Base-by-base conservation (phyloP, 2,888 invertebrate species). In the Myopa tessellatipennis region DNA sequence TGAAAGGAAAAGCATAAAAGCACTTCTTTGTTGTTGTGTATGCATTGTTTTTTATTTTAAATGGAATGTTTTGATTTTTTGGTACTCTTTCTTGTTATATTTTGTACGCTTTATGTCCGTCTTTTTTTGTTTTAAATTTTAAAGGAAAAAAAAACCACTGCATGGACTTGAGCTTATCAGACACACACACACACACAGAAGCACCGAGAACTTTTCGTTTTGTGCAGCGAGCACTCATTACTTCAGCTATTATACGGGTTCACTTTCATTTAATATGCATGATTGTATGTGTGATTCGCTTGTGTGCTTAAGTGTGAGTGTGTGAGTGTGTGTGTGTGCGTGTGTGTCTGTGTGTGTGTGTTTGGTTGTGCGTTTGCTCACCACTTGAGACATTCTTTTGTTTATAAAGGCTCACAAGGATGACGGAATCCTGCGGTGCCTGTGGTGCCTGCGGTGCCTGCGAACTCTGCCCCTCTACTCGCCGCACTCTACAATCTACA, bases 351-450 rank as follows among this genome's bases (percentile, higher is more conserved):
- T 61, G 52, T 18, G 34, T 3, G 26, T 50, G 65, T 10, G 55
- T 38, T 50, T 52, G 52, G 14, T 38, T 38, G 38, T 83, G 79
- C 12, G 36, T 65, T 65, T 82, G 80, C 83, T 81, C 82, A 82
- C 83, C 84, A 84, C 84, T 84, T 84, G 84, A 84, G 84, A 84
- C 84, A 82, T 83, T 83, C 83, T 82, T 83, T 84, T 84, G 84
- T 84, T 84, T 83, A 36, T 38, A 36, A 45, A 58, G 18, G 45
- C 61, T 69, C 34, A 52, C 34, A n/a, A n/a, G n/a, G 38, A 65
- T 65, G 36, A 36, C 36, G 34, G 65, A 65, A 65, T 65, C 65
- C 65, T 38, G 34, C 14, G 12, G 65, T 45, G 55, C 55, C 55
- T n/a, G 16, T n/a, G n/a, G n/a, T n/a, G n/a, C 65, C 65, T 38